These are phyloP conservation scores for Gavia stellata DNA, from an alignment of 2,113 vertebrate genomes.

Conservation along the genomic window DNA sequence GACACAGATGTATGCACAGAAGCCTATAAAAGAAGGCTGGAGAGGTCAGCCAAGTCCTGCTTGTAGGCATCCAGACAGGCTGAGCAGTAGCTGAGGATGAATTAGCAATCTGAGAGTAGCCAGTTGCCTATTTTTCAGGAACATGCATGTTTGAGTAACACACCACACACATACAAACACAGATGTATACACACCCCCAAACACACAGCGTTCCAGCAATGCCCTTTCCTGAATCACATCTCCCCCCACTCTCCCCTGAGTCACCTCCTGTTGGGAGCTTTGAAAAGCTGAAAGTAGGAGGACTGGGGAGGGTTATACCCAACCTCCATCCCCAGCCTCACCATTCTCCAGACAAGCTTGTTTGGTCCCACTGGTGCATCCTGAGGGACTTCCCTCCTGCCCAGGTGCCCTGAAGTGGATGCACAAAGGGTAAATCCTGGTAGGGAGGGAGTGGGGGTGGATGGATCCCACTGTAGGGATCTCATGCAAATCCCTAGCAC, in stretches of 20 bases:
- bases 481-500: neutral
- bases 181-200: neutral
- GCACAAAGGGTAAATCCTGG: neutral
- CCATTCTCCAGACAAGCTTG: neutral
- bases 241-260: conserved; percentile 36
- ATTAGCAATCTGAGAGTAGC: neutral
- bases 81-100: neutral
- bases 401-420: neutral
- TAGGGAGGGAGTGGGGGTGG: neutral
- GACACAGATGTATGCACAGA: neutral
- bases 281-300: conserved; percentile 37
- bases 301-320: neutral
- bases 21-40: neutral
- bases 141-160: neutral
- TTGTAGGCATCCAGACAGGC: neutral
- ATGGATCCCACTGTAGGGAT: neutral
- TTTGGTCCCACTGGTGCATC: neutral
- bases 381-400: neutral
- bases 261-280: conserved; percentile 27
- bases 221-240: neutral
- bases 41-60: conserved; percentile 32
- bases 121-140: neutral
- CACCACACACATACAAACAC: neutral
- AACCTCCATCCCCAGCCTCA: neutral
- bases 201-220: neutral